Base-by-base conservation (phyloP, 2,113 vertebrate genomes). In the Aphyosemion australe region DNA sequence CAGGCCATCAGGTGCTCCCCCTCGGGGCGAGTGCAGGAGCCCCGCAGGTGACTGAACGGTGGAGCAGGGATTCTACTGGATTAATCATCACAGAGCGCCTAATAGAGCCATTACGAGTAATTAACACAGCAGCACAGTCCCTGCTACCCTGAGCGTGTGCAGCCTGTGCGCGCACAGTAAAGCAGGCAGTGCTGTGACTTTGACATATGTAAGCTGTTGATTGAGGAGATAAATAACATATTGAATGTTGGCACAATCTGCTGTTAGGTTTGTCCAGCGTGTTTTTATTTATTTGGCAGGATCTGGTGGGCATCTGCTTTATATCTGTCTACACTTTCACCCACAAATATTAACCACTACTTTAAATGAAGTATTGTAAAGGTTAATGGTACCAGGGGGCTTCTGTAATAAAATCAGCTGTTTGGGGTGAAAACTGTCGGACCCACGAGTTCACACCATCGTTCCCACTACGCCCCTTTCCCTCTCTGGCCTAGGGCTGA, bases 51-150 rank as follows among this genome's bases (percentile, higher is more conserved):
- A 76, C 78, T 65, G 74, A 65, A 66, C 61, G 70, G 58, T 74
- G 77, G 69, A 62, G 73, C 69, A 59, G 74, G 69, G 76, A 79
- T 78, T 86, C 76, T 78, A 37, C 77, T 62, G 78, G 80, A 79
- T 89, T 89, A 80, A 88, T 91, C 83, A 84, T 78, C 79, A 77
- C 80, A 64, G 71, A 53, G 77, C 19, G 66, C 61, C 79, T 87
- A 86, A 85, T 80, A 67, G 86, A 87, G 83, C 72, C 82, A 91
- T 92, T 87, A 90, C 76, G 65, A 84, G 74, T 84, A 79, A 92
- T 92, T 88, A 90, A 88, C 82, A 65, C 85, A 84, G 82, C 77
- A 52, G 73, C 69, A 79, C 48, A 78, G 58, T 72, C 65, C 62
- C 79, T 53, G 72, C 56, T 70, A 74, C 58, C 61, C 64, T 14